A percentile compares a stretch with the other conserved stretches of the same genome.
phyloP scores from a whole-genome alignment of 2,888 invertebrate genomes.

The Malacosoma neustria region DNA sequence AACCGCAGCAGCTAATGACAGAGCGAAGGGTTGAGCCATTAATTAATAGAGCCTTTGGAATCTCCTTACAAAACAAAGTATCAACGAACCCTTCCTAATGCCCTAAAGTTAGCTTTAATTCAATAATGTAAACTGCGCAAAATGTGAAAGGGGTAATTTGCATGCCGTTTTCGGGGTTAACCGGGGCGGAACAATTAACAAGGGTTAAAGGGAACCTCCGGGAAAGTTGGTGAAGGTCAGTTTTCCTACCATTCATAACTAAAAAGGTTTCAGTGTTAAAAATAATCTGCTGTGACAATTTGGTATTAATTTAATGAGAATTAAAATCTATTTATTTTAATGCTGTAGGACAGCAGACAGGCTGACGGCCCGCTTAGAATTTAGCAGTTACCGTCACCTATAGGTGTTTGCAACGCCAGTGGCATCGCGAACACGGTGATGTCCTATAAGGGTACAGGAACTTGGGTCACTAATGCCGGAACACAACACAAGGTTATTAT shows the following conservation, averaged over 20 bases:
- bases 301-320: no score
- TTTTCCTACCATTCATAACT: constrained; percentile 4
- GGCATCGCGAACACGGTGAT: no score
- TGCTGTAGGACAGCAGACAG: no score
- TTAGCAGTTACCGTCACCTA: no score
- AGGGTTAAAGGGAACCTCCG: constrained; percentile 50
- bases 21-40: constrained; percentile 51
- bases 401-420: no score
- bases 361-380: no score
- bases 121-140: constrained; percentile 68
- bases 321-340: no score
- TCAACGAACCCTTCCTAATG: constrained; percentile 58
- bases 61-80: constrained; percentile 58
- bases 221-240: constrained; percentile 68
- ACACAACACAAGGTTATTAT: no score
- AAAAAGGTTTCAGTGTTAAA: no score
- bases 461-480: no score
- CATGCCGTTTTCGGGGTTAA: constrained; percentile 68
- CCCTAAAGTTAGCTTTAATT: constrained; percentile 50
- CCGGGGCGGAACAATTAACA: constrained; percentile 67
- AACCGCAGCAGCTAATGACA: constrained; percentile 54
- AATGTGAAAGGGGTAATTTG: constrained; percentile 73
- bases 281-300: no score
- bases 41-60: constrained; percentile 53
- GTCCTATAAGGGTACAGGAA: no score